Evolutionary conservation across 1,140 invertebrate genomes (phyloP).

Genomic region (Drusus annulatus): DNA sequence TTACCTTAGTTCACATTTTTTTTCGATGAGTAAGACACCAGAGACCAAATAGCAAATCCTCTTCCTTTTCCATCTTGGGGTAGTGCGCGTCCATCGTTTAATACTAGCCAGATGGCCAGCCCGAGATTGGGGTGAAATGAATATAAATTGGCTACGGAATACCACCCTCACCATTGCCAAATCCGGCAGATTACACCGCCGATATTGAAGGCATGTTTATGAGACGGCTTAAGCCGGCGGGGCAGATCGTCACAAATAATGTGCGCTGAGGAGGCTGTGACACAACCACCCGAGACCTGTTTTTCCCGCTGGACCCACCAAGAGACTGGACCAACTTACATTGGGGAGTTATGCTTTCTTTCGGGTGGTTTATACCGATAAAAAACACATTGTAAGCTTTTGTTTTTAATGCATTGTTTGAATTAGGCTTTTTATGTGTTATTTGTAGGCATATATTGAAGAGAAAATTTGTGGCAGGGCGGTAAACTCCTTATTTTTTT

Average conservation of each 20-base stretch:
- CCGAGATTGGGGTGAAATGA: slow-evolving; percentile 56
- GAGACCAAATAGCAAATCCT: too few species aligned
- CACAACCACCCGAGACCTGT: background rate
- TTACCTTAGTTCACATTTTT: too few species aligned
- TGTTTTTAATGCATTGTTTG: too few species aligned
- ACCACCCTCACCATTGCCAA: slow-evolving; percentile 54
- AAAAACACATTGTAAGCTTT: too few species aligned
- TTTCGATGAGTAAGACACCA: too few species aligned
- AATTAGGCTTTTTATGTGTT: too few species aligned
- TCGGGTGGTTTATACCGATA: too few species aligned
- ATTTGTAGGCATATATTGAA: too few species aligned
- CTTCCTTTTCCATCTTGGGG: too few species aligned
- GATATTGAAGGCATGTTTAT: slow-evolving; percentile 60
- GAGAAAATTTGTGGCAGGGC: too few species aligned
- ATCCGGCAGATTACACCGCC: slow-evolving; percentile 58
- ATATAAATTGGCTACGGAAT: slow-evolving; percentile 58
- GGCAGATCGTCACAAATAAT: slow-evolving; percentile 55
- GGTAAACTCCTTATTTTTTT: too few species aligned
- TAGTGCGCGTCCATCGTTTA: slow-evolving; percentile 54
- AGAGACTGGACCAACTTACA: background rate
- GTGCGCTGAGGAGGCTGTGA: slow-evolving; percentile 23
- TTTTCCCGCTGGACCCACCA: background rate
- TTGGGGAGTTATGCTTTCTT: background rate
- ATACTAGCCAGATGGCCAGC: slow-evolving; percentile 49
- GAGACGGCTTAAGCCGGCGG: slow-evolving; percentile 56